Base-by-base conservation (phyloP, 2,888 invertebrate genomes). In the Conchocele bisecta region DNA sequence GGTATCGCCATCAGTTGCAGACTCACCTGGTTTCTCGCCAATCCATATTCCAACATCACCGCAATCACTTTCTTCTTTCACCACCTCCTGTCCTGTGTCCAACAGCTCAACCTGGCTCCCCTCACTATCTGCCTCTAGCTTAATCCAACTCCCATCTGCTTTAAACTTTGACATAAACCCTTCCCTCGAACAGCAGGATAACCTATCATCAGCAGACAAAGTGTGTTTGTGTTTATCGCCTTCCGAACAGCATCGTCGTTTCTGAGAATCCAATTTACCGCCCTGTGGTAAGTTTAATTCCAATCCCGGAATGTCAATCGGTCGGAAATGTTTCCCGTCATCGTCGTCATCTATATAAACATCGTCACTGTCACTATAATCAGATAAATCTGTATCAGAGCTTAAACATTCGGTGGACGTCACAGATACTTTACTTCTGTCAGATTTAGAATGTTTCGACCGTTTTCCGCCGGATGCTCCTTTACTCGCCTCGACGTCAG, bases 141-240 rank as follows among this genome's bases (percentile, higher is more conserved):
- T 82, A 7, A 83, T 83, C 83, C 83, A 83, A 56, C 83, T 83
- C 5, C 65, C 68, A 56, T 83, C 83, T 5, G 79, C 69, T 41
- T 68, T 75, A 37, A 70, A 74, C 35, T 72, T 75, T 28, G 66
- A 68, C 29, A 54, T 50, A 50, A 76, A 70, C 9, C 73, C 50
- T 58, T 74, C 71, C n/a, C 77, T 56, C 5, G 64, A 57, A 6
- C 31, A 3, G 11, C 51, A 31, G 5, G 51, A 9, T 20, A 29
- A 6, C 13, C 35, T 51, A 33, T 29, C 35, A 33, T 51, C 51
- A 5, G 66, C 29, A 9, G 37, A 39, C 20, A 76, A 35, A 3
- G 54, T 15, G 20, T 42, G 29, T 39, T 69, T 72, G 20, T 42
- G 29, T 39, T 69, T 72, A 64, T 76, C 76, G 59, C 76, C 44